Conservation (phyloP, 2,888 invertebrate species). For the Aporophyla lueneburgensis region DNA sequence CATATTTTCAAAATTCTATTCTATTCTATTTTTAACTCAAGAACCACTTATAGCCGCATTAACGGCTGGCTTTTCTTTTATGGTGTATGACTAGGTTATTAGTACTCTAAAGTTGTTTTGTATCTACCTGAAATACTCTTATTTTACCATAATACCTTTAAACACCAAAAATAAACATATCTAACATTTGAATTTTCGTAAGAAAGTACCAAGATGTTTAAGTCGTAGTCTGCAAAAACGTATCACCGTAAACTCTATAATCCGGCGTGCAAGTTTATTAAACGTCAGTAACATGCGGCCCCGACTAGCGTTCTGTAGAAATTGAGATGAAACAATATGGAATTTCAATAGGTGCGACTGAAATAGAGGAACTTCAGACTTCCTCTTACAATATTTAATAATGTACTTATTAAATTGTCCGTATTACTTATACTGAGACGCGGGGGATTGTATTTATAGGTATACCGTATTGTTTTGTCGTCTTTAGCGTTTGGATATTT, state of each 20-base stretch:
- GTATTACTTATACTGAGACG: constrained; percentile 36
- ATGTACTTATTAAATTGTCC: constrained; percentile 67
- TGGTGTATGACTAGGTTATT: neutral
- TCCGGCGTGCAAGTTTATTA: constrained; percentile 81
- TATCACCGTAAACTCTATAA: constrained; percentile 80
- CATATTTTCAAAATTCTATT: no score
- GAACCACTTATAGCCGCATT: neutral
- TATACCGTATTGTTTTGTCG: neutral
- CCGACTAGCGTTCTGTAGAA: constrained; percentile 69
- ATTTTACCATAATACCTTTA: neutral
- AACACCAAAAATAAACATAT: neutral
- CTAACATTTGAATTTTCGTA: neutral
- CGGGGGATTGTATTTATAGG: neutral
- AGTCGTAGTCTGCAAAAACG: constrained; percentile 69
- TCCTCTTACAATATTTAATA: constrained; percentile 65
- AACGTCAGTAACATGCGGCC: constrained; percentile 83
- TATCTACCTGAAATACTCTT: no score
- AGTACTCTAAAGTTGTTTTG: neutral
- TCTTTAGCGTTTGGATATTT: neutral
- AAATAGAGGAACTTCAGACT: constrained; percentile 69
- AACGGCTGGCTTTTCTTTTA: neutral
- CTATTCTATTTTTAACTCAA: neutral
- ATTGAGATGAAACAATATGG: constrained; percentile 77
- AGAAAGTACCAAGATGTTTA: constrained; percentile 32
- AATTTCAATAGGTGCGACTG: constrained; percentile 72